Percentiles rank a stretch among this genome's conserved stretches.
phyloP scores from a whole-genome alignment of 1,140 invertebrate species.

The Metopolophium dirhodum region DNA sequence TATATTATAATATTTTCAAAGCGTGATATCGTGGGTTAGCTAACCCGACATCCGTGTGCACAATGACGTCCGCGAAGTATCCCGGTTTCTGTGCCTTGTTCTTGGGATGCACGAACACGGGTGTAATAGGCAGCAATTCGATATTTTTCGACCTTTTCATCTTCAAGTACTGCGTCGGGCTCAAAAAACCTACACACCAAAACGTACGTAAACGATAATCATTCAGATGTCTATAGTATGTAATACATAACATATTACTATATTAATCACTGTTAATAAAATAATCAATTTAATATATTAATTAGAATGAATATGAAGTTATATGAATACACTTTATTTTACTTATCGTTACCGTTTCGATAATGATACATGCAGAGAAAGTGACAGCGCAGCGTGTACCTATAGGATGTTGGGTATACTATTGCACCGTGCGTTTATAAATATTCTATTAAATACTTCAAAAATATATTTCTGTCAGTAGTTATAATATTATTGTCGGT shows the following conservation, averaged over 20 bases:
- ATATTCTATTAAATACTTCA: neutral
- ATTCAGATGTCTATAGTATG: no score
- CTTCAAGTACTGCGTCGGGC: conserved; percentile 67
- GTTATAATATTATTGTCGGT: neutral
- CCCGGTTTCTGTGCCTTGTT: conserved; percentile 65
- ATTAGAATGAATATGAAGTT: no score
- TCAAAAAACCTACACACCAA: conserved; percentile 67
- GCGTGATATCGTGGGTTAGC: conserved; percentile 1
- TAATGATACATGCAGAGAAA: neutral
- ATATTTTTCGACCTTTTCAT: conserved; percentile 60
- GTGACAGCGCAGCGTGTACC: no score
- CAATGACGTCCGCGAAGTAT: conserved; percentile 70
- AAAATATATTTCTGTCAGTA: neutral
- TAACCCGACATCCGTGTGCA: conserved; percentile 64
- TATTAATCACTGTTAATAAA: no score
- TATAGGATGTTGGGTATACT: neutral
- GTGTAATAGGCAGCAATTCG: conserved; percentile 67
- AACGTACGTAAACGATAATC: neutral
- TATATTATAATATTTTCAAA: neutral
- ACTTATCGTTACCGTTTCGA: neutral
- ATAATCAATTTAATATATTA: no score
- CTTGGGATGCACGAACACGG: conserved; percentile 68
- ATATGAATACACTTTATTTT: no score
- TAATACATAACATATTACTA: no score
- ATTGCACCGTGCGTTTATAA: neutral